A percentile compares a stretch with the other conserved stretches of the same genome.
phyloP scores from a whole-genome alignment of 2,888 invertebrate species.

The Gerris lacustris region DNA sequence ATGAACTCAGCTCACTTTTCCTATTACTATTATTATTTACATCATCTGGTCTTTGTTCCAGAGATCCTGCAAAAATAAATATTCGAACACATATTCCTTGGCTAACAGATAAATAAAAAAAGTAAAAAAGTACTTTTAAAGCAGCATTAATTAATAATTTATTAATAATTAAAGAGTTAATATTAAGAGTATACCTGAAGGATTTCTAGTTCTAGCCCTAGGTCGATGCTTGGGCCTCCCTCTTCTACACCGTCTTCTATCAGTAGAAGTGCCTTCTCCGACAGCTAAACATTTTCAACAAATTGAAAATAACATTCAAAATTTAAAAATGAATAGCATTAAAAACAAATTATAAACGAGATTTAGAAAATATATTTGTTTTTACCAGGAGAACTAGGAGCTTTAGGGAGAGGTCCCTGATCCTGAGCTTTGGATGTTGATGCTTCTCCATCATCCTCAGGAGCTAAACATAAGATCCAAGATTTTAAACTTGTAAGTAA shows the following conservation, averaged over 20 bases:
- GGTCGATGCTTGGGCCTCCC: conserved; percentile 17
- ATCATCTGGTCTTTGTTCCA: conserved; percentile 28
- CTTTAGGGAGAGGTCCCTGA: conserved; percentile 30
- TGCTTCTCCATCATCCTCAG: conserved; percentile 24
- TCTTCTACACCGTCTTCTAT: conserved; percentile 17
- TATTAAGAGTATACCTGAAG: not conserved
- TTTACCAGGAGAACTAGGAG: conserved; percentile 23
- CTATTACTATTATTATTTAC: conserved; percentile 31
- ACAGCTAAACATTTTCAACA: not conserved
- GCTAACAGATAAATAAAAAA: too few relatives aligned
- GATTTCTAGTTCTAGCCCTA: conserved; percentile 6
- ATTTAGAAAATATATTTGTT: too few relatives aligned
- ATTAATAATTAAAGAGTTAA: too few relatives aligned
- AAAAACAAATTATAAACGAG: not conserved
- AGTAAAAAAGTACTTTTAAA: too few relatives aligned
- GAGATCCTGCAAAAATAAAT: not conserved
- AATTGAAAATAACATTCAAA: not conserved
- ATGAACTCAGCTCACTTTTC: conserved; percentile 51
- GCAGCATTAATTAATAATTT: too few relatives aligned
- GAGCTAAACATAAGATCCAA: conserved; percentile 16
- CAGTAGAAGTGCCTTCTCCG: conserved; percentile 2
- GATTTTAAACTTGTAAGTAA: too few relatives aligned
- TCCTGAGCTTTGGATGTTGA: conserved; percentile 21
- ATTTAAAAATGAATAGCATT: not conserved
- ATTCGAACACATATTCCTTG: too few relatives aligned